Base-by-base conservation (phyloP, 2,797 vertebrate genomes). In the Clarias platycephalus region DNA sequence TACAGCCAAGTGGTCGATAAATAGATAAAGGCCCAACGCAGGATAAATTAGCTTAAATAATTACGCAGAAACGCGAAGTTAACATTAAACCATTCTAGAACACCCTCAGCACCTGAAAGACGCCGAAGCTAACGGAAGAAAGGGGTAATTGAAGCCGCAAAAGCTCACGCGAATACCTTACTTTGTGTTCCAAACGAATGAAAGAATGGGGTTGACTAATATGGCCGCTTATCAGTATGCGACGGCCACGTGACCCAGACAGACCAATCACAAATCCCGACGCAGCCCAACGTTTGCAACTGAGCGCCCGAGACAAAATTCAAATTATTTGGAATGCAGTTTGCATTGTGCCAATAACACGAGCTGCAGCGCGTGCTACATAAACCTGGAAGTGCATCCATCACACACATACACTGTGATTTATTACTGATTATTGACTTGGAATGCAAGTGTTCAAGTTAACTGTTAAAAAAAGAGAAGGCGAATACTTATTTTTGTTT, bases 191-290 rank as follows among this genome's bases (percentile, higher is more conserved):
- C 85, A 81, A 80, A 37, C 86, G 90, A 91, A 88, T 91, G 91
- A 90, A 86, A 91, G 89, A 90, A 90, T 86, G 83, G 84, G 85
- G n/a, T 87, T 81, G 89, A 83, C 88, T 66, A 92, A 91, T 86
- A 92, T 92, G 91, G 91, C 91, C 84, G 91, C 85, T 88, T 79
- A 58, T 85, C 60, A 81, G 60, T 26, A 63, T 75, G 57, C 57
- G 31, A 2, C 5, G 5, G 10, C 62, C 83, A 89, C 84, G 87
- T 90, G 91, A 87, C 83, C 60, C 1, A 22, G 15, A 0, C 2
- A 13, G 53, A 6, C 84, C 90, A 92, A 92, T 91, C 83, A 63
- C 18, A 2, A 22, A 0, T 3, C 18, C 63, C 16, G 4, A 81
- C 81, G 88, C 80, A 60, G 85, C 60, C 26, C 28, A 77, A 83